Conservation (phyloP, 2,113 vertebrate genomes). For the Zeus faber region DNA sequence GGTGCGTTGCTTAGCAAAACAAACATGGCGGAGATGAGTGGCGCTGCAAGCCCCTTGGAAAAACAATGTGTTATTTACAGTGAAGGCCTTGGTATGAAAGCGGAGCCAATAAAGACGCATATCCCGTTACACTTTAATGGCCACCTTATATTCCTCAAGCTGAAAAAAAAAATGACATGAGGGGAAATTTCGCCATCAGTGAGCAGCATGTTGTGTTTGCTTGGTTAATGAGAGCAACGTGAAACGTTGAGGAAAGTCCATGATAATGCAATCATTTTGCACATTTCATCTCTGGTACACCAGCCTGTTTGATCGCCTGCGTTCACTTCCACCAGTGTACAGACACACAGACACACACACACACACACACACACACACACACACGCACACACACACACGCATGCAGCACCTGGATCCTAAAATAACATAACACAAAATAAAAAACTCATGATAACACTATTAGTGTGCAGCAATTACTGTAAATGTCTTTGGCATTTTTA, state of each 20-base stretch:
- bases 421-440: too few species aligned
- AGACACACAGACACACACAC: not conserved
- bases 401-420: too few species aligned
- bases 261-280: conserved; percentile 22
- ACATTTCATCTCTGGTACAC: conserved; percentile 19
- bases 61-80: conserved; percentile 78
- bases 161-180: conserved; percentile 26
- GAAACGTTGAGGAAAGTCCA: conserved; percentile 42
- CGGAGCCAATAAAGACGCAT: conserved; percentile 54
- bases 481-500: too few species aligned
- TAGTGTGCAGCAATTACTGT: too few species aligned
- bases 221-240: conserved; percentile 37
- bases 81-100: conserved; percentile 36
- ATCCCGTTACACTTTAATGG: conserved; percentile 69
- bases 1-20: conserved; percentile 75
- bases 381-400: not conserved
- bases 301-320: conserved; percentile 9
- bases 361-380: not conserved
- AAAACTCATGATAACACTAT: too few species aligned
- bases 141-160: conserved; percentile 35
- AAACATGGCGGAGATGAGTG: conserved; percentile 74
- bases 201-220: conserved; percentile 34
- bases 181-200: conserved; percentile 20
- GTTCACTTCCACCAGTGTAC: not conserved
- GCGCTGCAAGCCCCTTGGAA: conserved; percentile 73